These are phyloP conservation scores for Podotricha telesiphe DNA, from an alignment of 2,888 invertebrate species.

Conservation along the genomic window DNA sequence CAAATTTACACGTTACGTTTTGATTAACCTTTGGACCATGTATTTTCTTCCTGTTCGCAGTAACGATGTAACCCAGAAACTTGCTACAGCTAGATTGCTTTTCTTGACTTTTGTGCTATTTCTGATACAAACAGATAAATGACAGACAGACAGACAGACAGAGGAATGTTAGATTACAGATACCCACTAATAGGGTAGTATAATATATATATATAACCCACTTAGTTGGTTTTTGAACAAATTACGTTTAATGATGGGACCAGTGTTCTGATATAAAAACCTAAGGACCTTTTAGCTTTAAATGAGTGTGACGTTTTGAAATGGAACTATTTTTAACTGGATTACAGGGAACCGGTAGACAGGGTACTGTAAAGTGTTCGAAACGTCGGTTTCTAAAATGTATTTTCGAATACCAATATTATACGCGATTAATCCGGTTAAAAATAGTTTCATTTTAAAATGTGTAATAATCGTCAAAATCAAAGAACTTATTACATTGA, in stretches of 20 bases:
- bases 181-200: not conserved
- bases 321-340: too few relatives aligned
- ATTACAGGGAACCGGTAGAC: too few relatives aligned
- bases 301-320: too few relatives aligned
- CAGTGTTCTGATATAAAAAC: not conserved
- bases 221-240: not conserved
- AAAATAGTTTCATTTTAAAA: too few relatives aligned
- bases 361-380: too few relatives aligned
- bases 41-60: conserved; percentile 28
- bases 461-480: too few relatives aligned
- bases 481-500: too few relatives aligned
- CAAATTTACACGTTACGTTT: conserved; percentile 33
- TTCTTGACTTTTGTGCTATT: conserved; percentile 16
- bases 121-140: not conserved
- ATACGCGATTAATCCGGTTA: too few relatives aligned
- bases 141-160: not conserved
- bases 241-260: not conserved
- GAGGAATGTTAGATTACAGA: not conserved
- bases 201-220: too few relatives aligned
- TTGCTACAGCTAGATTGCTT: not conserved
- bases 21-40: conserved; percentile 40
- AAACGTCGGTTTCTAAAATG: too few relatives aligned
- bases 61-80: conserved; percentile 23
- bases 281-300: too few relatives aligned
- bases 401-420: too few relatives aligned